Conservation (phyloP, 1,140 invertebrate genomes). For the Babylonia areolata region DNA sequence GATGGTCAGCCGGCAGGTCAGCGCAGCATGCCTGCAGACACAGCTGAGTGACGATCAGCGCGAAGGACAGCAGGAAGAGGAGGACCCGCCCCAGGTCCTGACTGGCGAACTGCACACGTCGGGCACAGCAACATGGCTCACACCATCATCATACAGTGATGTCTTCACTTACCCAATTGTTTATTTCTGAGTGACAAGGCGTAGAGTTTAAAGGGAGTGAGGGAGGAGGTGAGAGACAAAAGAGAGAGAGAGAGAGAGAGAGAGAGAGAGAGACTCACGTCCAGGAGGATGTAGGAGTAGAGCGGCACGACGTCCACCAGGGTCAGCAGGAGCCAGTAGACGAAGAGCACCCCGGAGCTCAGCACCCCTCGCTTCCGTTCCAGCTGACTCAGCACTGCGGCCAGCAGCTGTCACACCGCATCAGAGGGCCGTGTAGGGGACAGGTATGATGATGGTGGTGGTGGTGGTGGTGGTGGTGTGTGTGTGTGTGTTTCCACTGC, state of each 20-base stretch:
- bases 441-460: too few relatives aligned
- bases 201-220: too few relatives aligned
- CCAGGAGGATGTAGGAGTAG: constrained; percentile 49
- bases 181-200: too few relatives aligned
- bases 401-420: constrained; percentile 44
- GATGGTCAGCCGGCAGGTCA: neutral
- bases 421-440: too few relatives aligned
- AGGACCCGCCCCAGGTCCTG: neutral
- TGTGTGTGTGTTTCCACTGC: too few relatives aligned
- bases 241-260: too few relatives aligned
- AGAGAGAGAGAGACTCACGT: neutral
- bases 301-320: constrained; percentile 50
- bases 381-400: constrained; percentile 46
- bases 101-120: neutral
- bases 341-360: constrained; percentile 57
- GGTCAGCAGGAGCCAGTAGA: constrained; percentile 58
- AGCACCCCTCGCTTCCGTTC: constrained; percentile 48
- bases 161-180: too few relatives aligned
- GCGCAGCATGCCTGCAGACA: constrained; percentile 22
- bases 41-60: constrained; percentile 23
- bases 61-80: constrained; percentile 17
- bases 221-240: too few relatives aligned
- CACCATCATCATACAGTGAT: neutral
- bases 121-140: too few relatives aligned
- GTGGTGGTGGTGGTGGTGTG: too few relatives aligned